Evolutionary conservation across 2,113 vertebrate genomes (phyloP).

Genomic region (Ailurus styani): DNA sequence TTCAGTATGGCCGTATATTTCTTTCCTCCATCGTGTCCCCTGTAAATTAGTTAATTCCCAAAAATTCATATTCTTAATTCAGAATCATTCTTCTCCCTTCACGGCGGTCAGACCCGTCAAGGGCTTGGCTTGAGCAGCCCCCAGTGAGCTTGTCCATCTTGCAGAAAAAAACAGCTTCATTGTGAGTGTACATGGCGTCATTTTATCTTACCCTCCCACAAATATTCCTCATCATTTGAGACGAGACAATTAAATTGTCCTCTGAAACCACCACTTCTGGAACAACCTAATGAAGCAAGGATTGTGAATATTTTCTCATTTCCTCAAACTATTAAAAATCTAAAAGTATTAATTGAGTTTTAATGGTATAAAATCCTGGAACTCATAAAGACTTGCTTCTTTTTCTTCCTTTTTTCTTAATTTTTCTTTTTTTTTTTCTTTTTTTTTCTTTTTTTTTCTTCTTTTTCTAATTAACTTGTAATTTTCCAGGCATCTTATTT

Average conservation of each 20-base stretch:
- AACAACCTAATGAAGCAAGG: constrained; percentile 80
- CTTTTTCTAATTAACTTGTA: constrained; percentile 69
- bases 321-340: constrained; percentile 80
- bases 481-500: constrained; percentile 70
- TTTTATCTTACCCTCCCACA: constrained; percentile 6
- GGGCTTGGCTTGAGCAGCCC: neutral
- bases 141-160: neutral
- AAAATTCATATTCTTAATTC: neutral
- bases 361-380: constrained; percentile 79
- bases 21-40: neutral
- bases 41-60: neutral
- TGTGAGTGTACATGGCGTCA: neutral
- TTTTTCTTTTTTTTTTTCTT: neutral
- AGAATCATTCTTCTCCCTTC: neutral
- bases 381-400: constrained; percentile 57
- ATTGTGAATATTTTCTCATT: constrained; percentile 80
- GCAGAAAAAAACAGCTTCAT: neutral
- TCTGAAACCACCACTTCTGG: constrained; percentile 74
- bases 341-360: constrained; percentile 81
- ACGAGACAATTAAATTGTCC: constrained; percentile 68
- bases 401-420: neutral
- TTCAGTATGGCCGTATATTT: neutral
- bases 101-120: neutral
- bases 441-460: constrained; percentile 28
- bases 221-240: constrained; percentile 54